These are phyloP conservation scores for Calameuta pallipes DNA, from an alignment of 2,888 invertebrate genomes.

Conservation along the genomic window DNA sequence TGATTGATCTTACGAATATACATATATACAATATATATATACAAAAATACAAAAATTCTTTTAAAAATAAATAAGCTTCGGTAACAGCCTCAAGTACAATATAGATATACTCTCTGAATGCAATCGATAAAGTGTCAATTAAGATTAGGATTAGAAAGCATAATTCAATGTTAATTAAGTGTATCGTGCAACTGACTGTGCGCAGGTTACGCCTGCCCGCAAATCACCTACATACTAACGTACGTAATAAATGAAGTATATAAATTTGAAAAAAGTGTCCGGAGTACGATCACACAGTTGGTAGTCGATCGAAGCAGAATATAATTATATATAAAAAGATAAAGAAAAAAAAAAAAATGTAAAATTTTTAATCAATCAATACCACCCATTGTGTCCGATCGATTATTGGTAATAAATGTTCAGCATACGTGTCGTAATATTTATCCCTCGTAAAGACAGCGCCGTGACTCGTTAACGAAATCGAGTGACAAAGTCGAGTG, in stretches of 20 bases:
- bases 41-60: no score
- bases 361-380: not conserved
- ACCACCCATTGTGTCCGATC: not conserved
- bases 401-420: not conserved
- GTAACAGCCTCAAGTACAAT: not conserved
- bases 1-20: not conserved
- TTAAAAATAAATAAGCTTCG: not conserved
- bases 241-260: not conserved
- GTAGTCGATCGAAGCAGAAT: not conserved
- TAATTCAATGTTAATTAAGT: not conserved
- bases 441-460: not conserved
- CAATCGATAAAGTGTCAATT: not conserved
- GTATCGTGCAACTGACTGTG: not conserved
- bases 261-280: not conserved
- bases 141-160: not conserved
- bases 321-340: not conserved
- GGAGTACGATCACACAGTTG: not conserved
- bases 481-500: not conserved
- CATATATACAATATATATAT: no score
- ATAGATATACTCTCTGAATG: not conserved
- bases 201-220: not conserved
- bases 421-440: not conserved
- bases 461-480: not conserved
- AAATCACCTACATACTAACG: not conserved
- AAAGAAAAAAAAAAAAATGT: not conserved